Evolutionary conservation across 2,113 vertebrate species (phyloP).

Genomic region (Caracal caracal): DNA sequence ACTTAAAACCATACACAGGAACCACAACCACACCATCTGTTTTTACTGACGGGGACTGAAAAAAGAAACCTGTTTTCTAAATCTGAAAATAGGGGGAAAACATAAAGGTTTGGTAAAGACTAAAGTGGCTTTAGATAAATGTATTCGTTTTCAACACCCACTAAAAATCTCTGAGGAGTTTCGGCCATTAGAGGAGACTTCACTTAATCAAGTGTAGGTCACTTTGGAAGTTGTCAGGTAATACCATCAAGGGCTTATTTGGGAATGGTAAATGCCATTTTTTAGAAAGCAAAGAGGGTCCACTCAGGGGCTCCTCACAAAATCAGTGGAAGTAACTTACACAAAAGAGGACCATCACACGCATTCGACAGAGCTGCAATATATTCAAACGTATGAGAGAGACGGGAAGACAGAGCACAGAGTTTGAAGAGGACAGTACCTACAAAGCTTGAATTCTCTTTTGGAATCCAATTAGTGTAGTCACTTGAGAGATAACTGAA

Average conservation of each 20-base stretch:
- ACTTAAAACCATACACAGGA: not conserved
- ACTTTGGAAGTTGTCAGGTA: not conserved
- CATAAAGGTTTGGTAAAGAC: not conserved
- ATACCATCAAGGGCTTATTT: not conserved
- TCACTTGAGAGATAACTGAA: constrained; percentile 23
- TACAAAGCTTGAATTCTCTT: not conserved
- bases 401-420: not conserved
- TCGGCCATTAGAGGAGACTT: not conserved
- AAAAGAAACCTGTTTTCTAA: not conserved
- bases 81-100: not conserved
- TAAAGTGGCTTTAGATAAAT: not conserved
- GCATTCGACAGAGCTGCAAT: not conserved
- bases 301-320: not conserved
- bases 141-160: not conserved
- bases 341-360: not conserved
- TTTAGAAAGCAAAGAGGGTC: constrained; percentile 38
- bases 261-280: not conserved
- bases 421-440: not conserved
- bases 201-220: not conserved
- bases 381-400: not conserved
- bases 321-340: not conserved
- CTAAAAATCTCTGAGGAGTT: not conserved
- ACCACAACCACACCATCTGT: not conserved
- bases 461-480: constrained; percentile 35
- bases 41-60: not conserved